Evolutionary conservation across 2,888 invertebrate genomes (phyloP).

Genomic region (Scaeva pyrastri): DNA sequence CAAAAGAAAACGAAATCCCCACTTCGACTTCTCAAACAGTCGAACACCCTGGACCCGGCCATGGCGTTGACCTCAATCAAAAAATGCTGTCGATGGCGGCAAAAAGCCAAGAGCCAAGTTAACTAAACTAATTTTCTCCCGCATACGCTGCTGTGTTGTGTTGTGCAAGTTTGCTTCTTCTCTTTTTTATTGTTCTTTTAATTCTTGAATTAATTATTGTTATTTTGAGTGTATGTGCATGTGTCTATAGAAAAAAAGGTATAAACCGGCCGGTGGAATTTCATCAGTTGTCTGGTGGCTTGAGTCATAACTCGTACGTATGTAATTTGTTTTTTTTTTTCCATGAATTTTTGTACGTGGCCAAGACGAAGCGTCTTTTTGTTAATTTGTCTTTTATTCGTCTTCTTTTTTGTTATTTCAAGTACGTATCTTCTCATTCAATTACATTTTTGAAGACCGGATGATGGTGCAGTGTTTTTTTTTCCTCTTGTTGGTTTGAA

Average conservation of each 20-base stretch:
- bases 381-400: too few species aligned
- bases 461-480: background rate
- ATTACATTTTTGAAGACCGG: background rate
- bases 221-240: background rate
- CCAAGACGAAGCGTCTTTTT: background rate
- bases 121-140: background rate
- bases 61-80: constrained; percentile 68
- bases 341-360: constrained; percentile 13
- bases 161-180: too few species aligned
- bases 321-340: background rate
- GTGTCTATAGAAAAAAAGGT: background rate
- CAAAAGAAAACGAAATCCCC: background rate
- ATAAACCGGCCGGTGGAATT: constrained; percentile 34
- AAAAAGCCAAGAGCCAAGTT: background rate
- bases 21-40: background rate
- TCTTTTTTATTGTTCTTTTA: background rate
- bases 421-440: background rate
- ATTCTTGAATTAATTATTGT: background rate
- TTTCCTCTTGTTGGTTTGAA: background rate
- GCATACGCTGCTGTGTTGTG: too few species aligned
- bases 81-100: background rate
- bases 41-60: constrained; percentile 21
- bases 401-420: background rate
- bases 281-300: background rate
- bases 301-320: constrained; percentile 14